Evolutionary conservation across 2,797 vertebrate species (phyloP).

Genomic region (Carduelis carduelis): DNA sequence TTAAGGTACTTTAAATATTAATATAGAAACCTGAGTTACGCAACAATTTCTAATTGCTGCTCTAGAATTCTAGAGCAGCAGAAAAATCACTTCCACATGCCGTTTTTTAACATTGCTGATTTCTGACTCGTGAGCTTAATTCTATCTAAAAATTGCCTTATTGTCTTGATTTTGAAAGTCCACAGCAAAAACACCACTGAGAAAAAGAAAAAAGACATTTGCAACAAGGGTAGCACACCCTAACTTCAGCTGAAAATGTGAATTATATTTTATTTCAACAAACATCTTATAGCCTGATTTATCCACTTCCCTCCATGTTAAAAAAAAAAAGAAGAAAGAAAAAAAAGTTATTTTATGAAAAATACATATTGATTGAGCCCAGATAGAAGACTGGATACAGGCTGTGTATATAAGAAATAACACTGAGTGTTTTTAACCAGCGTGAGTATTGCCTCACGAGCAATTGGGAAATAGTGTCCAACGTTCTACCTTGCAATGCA

Average conservation of each 20-base stretch:
- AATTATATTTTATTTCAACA: neutral
- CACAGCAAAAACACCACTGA: neutral
- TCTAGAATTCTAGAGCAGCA: neutral
- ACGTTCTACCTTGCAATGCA: neutral
- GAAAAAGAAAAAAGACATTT: neutral
- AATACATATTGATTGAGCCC: neutral
- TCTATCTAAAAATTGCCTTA: neutral
- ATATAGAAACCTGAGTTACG: rapidly evolving
- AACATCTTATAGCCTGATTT: neutral
- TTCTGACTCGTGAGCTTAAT: neutral
- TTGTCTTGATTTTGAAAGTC: neutral
- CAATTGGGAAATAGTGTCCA: rapidly evolving
- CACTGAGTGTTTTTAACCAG: neutral
- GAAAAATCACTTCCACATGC: neutral
- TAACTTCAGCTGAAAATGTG: neutral
- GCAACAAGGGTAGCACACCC: neutral
- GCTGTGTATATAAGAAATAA: neutral
- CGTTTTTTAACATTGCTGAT: neutral
- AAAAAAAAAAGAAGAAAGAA: neutral
- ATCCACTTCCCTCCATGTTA: neutral
- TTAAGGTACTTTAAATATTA: neutral
- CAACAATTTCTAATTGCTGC: neutral
- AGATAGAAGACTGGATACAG: neutral
- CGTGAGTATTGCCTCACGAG: rapidly evolving
- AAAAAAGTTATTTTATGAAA: neutral